phyloP scores from a whole-genome alignment of 2,113 vertebrate species.

The Thunnus thynnus region DNA sequence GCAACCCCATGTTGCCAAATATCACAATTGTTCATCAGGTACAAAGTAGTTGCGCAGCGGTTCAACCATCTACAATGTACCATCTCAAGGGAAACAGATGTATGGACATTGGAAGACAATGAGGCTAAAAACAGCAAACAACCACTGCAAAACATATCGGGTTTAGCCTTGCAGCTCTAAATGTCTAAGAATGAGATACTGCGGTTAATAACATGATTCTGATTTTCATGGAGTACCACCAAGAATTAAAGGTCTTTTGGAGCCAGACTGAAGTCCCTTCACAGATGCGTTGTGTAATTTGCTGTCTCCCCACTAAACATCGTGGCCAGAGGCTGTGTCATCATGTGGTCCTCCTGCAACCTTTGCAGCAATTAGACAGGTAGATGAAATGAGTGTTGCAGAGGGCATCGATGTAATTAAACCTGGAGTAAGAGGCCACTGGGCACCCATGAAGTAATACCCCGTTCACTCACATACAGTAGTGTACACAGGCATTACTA shows the following conservation, averaged over 20 bases:
- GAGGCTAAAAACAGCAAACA: background rate
- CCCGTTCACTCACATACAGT: background rate
- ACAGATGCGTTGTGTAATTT: slow-evolving; percentile 65
- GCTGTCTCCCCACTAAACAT: slow-evolving; percentile 50
- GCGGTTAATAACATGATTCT: slow-evolving; percentile 40
- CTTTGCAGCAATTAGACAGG: slow-evolving; percentile 73
- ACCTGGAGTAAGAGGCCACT: slow-evolving; percentile 60
- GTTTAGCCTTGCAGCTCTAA: slow-evolving; percentile 33
- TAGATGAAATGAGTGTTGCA: slow-evolving; percentile 71
- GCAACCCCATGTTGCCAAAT: background rate
- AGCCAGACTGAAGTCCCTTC: slow-evolving; percentile 32
- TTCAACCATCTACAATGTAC: background rate
- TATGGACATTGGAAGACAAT: slow-evolving; percentile 11
- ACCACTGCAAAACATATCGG: slow-evolving; percentile 8
- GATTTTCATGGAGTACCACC: slow-evolving; percentile 36
- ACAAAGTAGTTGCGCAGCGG: background rate
- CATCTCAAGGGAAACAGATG: slow-evolving; percentile 6
- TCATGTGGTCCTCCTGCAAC: slow-evolving; percentile 53
- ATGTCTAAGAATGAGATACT: slow-evolving; percentile 49
- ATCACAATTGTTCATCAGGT: background rate
- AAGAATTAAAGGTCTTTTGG: slow-evolving; percentile 24
- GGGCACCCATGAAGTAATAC: slow-evolving; percentile 48
- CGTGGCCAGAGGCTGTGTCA: slow-evolving; percentile 65
- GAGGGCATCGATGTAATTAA: slow-evolving; percentile 78
- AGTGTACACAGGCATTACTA: background rate